Evolutionary conservation across 2,797 vertebrate species (phyloP), one percentile per base, ranked within the genome.

Genomic region (Decapterus maruadsi): DNA sequence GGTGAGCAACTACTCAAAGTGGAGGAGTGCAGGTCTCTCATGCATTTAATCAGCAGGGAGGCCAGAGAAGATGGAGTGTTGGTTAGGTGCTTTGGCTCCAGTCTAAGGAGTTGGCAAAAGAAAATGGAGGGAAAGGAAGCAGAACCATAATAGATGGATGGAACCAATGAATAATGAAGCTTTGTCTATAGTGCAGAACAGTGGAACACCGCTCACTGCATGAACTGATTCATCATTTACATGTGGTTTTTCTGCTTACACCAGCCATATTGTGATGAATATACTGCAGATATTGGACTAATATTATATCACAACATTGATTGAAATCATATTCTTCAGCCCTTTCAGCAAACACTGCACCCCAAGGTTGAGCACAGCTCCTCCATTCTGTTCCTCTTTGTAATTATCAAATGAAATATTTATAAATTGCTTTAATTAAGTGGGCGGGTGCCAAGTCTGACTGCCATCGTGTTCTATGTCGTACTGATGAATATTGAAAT

Each of bases 371-470:
- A 48, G 31, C 42, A 14, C 19, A 20, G 29, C 40, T 11, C 16
- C 48, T 62, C n/a, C 26, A 9, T 40, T 78, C 51, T 68, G 6
- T 72, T 70, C 45, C 56, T 86, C 69, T 57, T 57, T 59, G 17
- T 83, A 69, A 83, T 87, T 71, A 77, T 61, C 19, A 64, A 64
- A 10, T 80, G 43, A 80, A 78, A 81, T 83, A 90, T 87, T 87
- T 75, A 89, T 85, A 70, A 89, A 87, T 74, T 62, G 48, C 73
- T 90, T 87, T 83, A 87, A 90, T 92, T 77, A 84, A 68, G 38
- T 68, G 67, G 79, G 66, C n/a, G 50, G 61, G 56, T 77, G 43
- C 62, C 61, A 59, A 16, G 60, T 71, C 57, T 46, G 51, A 31
- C 62, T 36, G 55, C 50, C 56, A 80, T 86, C 86, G 68, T 89